Evolutionary conservation across 92 coral and sea anemone genomes (phyloP).

Genomic region (Palythoa grandis): DNA sequence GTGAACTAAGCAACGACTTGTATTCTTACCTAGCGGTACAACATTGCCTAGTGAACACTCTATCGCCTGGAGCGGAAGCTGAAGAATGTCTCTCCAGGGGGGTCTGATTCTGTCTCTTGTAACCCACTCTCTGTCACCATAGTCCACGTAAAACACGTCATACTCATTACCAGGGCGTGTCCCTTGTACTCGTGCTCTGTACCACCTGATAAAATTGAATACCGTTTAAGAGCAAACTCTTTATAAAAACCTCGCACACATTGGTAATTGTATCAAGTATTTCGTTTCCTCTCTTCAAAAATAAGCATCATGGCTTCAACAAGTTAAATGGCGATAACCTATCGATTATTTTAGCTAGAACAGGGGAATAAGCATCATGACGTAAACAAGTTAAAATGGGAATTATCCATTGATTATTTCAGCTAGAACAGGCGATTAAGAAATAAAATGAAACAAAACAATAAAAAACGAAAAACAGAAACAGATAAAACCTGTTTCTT

Average conservation of each 20-base stretch:
- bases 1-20: not conserved
- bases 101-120: constrained; percentile 70
- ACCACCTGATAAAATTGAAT: constrained; percentile 71
- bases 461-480: no score
- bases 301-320: not conserved
- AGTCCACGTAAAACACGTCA: constrained; percentile 94
- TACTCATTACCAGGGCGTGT: constrained; percentile 88
- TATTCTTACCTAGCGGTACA: constrained; percentile 70
- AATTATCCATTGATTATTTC: no score
- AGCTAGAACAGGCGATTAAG: no score
- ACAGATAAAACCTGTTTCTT: no score
- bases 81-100: constrained; percentile 78
- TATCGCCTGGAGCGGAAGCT: constrained; percentile 86
- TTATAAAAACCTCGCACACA: no score
- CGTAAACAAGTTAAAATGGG: no score
- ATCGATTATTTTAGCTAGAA: no score
- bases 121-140: constrained; percentile 96
- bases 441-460: no score
- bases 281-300: not conserved
- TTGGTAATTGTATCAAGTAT: not conserved
- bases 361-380: no score
- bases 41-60: constrained; percentile 89
- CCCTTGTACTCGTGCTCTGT: constrained; percentile 89
- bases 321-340: no score
- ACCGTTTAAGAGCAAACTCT: not conserved